Conservation (phyloP, 2,888 invertebrate species). For the Acutogordius australiensis region DNA sequence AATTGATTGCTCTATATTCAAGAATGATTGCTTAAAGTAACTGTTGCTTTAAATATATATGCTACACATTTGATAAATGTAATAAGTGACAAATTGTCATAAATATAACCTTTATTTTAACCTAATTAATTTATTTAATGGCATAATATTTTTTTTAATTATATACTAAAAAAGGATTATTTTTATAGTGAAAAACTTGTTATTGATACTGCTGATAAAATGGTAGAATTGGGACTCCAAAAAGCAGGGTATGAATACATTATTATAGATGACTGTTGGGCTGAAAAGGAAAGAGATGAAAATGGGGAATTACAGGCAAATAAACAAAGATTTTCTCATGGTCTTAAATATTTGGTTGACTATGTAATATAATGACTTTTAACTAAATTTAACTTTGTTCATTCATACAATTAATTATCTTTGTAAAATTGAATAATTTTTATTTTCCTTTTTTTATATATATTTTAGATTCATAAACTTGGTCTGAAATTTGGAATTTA, state of each 20-base stretch:
- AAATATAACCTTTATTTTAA: no score
- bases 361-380: conserved; percentile 12
- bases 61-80: no score
- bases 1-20: conserved; percentile 17
- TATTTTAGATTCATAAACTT: conserved; percentile 66
- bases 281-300: conserved; percentile 17
- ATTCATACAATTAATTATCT: no score
- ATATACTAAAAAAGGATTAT: not conserved
- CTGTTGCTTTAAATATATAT: no score
- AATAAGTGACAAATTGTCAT: no score
- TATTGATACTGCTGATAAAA: not conserved
- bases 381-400: no score
- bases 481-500: conserved; percentile 87
- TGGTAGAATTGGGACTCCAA: conserved; percentile 16
- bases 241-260: conserved; percentile 19
- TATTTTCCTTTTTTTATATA: no score
- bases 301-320: conserved; percentile 18
- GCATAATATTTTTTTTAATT: no score
- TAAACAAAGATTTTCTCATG: conserved; percentile 19
- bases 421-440: no score
- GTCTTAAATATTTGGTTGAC: conserved; percentile 15
- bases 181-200: conserved; percentile 8
- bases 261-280: conserved; percentile 24
- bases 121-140: no score
- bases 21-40: conserved; percentile 2